phyloP scores from a whole-genome alignment of 2,113 vertebrate genomes.

The Trematocara marginatum region DNA sequence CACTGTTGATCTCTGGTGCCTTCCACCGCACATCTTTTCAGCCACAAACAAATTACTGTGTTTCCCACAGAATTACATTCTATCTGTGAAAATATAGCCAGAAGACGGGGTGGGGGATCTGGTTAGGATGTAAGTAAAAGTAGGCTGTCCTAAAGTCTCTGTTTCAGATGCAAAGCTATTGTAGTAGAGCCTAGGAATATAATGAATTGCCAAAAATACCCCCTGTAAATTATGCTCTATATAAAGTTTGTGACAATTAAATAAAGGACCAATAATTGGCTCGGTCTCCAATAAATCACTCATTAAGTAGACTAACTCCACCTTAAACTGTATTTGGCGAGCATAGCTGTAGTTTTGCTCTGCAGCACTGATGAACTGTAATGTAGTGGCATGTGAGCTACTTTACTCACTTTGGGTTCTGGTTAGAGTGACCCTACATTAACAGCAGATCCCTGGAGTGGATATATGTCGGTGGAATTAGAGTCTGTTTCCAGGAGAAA shows the following conservation, averaged over 20 bases:
- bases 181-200: not conserved
- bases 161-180: not conserved
- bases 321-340: not conserved
- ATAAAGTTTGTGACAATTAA: not conserved
- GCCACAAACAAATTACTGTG: not conserved
- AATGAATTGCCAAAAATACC: accelerated
- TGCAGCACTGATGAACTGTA: not conserved
- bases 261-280: not conserved
- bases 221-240: not conserved
- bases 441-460: not conserved
- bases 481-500: not conserved
- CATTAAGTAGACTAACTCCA: not conserved
- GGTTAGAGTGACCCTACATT: not conserved
- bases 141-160: not conserved
- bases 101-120: accelerated
- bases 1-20: not conserved
- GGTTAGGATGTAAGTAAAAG: not conserved
- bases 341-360: not conserved
- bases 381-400: not conserved
- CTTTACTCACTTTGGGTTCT: not conserved
- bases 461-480: not conserved
- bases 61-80: not conserved
- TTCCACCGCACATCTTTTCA: not conserved
- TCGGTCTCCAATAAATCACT: not conserved
- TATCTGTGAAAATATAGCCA: not conserved